Evolutionary conservation across 2,888 invertebrate genomes (phyloP), one percentile per base, ranked within the genome.

Genomic region (Eumacrocentrus americanus): DNA sequence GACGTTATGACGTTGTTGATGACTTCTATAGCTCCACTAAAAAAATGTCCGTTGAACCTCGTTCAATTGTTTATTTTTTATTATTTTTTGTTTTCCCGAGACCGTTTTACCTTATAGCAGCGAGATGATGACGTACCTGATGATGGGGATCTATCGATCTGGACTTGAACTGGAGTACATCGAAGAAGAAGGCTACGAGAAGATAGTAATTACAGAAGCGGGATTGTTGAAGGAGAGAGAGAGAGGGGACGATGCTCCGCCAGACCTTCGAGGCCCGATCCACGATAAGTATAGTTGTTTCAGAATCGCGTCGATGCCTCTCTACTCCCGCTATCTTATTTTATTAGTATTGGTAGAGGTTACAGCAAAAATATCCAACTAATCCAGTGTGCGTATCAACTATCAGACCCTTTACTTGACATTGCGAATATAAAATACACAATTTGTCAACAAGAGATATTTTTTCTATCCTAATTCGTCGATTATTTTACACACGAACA

Each of bases 161-260:
- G 61, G 58, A 60, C 58, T 67, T 58, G 62, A 70, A 66, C 66
- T 67, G 65, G 68, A 70, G 66, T 71, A 70, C 58, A 53, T 59
- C 53, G 62, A 63, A 63, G 64, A 62, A 61, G 61, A 62, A 62
- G 61, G 60, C 47, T 61, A 64, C 64, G 70, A 63, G 74, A 76
- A 74, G 77, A 78, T 77, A 76, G 76, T 79, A 79, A 79, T 79
- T 79, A 79, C 78, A 79, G 78, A 79, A 79, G 78, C 79, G 78
- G 71, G 69, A 71, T 69, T 64, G 65, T 54, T 62, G 59, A 55
- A 47, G 50, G 56, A 55, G 57, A 70, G 73, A 70, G 37, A 52
- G 22, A 51, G 51, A 52, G 22, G 6, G 20, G 22, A 12, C 20
- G 12, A 37, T 38, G n/a, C 20, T 22, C 23, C 35, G 23, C 6